Percentiles rank a stretch among this genome's conserved stretches.
These are phyloP conservation scores for Euspilapteryx auroguttella DNA, from an alignment of 2,888 invertebrate species.

Conservation along the genomic window DNA sequence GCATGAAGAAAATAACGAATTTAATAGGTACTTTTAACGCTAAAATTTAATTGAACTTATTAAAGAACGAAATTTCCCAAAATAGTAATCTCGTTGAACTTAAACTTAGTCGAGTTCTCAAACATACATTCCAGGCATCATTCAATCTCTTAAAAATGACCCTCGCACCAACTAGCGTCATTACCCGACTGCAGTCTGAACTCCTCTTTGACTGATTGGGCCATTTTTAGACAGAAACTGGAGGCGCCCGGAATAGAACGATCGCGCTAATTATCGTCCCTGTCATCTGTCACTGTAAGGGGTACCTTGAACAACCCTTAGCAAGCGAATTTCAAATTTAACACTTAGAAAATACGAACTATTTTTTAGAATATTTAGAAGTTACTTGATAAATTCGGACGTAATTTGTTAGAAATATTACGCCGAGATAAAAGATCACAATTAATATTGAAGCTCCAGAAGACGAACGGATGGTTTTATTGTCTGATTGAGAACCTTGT, in stretches of 20 bases:
- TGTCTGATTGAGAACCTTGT: no score
- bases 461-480: no score
- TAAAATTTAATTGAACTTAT: no score
- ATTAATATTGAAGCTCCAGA: no score
- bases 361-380: no score
- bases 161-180: not conserved
- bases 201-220: constrained; percentile 45
- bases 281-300: constrained; percentile 20
- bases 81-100: no score
- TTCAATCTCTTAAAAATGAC: not conserved
- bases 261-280: constrained; percentile 50
- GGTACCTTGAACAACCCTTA: constrained; percentile 10
- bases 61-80: no score
- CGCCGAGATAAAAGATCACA: constrained; percentile 11
- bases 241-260: constrained; percentile 34
- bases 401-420: constrained; percentile 30
- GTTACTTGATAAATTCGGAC: constrained; percentile 25
- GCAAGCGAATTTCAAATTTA: not conserved
- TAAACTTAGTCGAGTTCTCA: no score
- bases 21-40: no score
- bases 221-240: constrained; percentile 37
- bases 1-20: no score
- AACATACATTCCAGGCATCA: no score
- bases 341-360: no score
- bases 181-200: not conserved